phyloP scores from a whole-genome alignment of 2,888 invertebrate species.

The Volucella bombylans region DNA sequence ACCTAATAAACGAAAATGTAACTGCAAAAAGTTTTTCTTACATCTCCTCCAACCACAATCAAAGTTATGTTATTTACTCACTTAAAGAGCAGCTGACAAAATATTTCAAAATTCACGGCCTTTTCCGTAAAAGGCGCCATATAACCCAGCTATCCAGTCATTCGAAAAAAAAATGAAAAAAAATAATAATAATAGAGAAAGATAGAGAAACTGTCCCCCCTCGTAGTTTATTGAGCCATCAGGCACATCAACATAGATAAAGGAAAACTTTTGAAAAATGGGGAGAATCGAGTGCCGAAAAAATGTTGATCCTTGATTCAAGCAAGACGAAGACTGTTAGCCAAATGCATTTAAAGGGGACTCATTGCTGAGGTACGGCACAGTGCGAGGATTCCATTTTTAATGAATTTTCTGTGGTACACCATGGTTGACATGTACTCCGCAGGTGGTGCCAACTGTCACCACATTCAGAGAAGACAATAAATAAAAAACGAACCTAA shows the following conservation, averaged over 20 bases:
- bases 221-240: conserved; percentile 24
- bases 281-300: not conserved
- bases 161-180: not conserved
- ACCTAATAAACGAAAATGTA: too few relatives aligned
- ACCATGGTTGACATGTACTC: not conserved
- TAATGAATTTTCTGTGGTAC: conserved; percentile 31
- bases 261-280: not conserved
- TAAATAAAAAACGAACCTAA: conserved; percentile 2
- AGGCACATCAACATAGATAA: conserved; percentile 4
- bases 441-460: conserved; percentile 1
- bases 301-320: conserved; percentile 12
- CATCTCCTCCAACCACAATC: conserved; percentile 1
- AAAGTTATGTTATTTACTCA: conserved; percentile 26
- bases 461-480: conserved; percentile 2
- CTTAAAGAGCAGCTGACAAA: conserved; percentile 20
- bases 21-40: too few relatives aligned
- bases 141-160: not conserved
- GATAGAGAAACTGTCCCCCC: not conserved
- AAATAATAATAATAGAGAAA: not conserved
- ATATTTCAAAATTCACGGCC: conserved; percentile 20
- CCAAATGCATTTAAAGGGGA: conserved; percentile 15
- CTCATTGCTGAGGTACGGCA: conserved; percentile 13
- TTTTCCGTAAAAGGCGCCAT: not conserved
- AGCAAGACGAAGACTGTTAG: not conserved
- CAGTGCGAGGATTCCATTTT: conserved; percentile 32